A percentile compares a stretch with the other conserved stretches of the same genome.
Evolutionary conservation across 2,113 vertebrate species (phyloP).

Genomic region (Elachura formosa): DNA sequence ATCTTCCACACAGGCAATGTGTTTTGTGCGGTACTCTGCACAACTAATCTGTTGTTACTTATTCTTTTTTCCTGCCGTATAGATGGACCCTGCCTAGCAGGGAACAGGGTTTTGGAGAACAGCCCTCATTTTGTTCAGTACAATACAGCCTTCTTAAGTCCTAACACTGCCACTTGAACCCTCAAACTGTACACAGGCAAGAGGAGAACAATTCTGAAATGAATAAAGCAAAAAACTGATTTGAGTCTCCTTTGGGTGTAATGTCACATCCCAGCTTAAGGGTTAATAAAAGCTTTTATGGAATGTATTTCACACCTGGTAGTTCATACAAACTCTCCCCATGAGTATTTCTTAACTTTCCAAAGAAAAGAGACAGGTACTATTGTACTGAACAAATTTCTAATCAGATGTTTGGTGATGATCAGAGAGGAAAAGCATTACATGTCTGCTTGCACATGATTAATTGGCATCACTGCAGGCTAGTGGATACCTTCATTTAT

Average conservation of each 20-base stretch:
- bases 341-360: not conserved
- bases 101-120: constrained; percentile 34
- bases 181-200: not conserved
- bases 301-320: not conserved
- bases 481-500: not conserved
- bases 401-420: not conserved
- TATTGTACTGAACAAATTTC: not conserved
- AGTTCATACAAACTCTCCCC: not conserved
- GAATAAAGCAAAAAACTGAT: constrained; percentile 28
- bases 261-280: not conserved
- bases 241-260: not conserved
- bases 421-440: not conserved
- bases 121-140: constrained; percentile 51
- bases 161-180: constrained; percentile 7
- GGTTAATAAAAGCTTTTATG: not conserved
- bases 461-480: not conserved
- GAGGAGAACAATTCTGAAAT: constrained; percentile 10
- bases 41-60: constrained; percentile 58
- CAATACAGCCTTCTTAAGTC: constrained; percentile 48
- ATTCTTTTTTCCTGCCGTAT: constrained; percentile 26
- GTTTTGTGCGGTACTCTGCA: constrained; percentile 21
- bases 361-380: not conserved
- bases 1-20: not conserved
- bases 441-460: not conserved
- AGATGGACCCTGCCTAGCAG: constrained; percentile 33